Base-by-base conservation (phyloP, 2,888 invertebrate species). In the Shargacucullia verbasci region DNA sequence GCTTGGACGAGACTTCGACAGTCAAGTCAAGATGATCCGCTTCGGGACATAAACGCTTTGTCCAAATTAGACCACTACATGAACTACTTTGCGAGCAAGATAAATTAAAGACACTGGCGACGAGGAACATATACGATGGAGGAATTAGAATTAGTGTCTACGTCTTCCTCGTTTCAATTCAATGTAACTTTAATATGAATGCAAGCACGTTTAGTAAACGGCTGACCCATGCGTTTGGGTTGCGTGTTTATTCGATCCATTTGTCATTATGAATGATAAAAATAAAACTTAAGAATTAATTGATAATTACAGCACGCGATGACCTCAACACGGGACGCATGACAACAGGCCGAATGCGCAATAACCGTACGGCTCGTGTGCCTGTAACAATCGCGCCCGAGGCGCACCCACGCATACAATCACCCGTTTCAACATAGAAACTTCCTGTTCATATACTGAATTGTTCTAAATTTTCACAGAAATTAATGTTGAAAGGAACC, bases 381-480 rank as follows among this genome's bases (percentile, higher is more conserved):
- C 83, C 78, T 82, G 79, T 82, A 81, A 86, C 87, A 86, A 88
- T 86, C 85, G 79, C 75, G 73, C 71, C 72, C 67, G 63, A 79
- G 84, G 73, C 89, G 87, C 90, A 73, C 91, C 91, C 86, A 88
- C 89, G 69, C 75, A 76, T 67, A 85, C 87, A 87, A 86, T 89
- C 85, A 73, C 80, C 81, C 79, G 82, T 85, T 88, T 85, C 82
- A 79, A 85, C 82, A 86, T 76, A 81, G 67, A 71, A 77, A 80
- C 85, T 91, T 91, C 92, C 92, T 90, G 91, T 90, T 85, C 88
- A 84, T 73, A 78, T 66, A 68, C 76, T 72, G 58, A 79, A 77
- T 76, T 75, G 76, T 78, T 69, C 66, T 75, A 73, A 77, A 79
- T 77, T 49, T 61, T 63, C 70, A 73, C 73, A 77, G 66, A 75